phyloP scores from a whole-genome alignment of 2,113 vertebrate species.

The Thamnaconus septentrionalis region DNA sequence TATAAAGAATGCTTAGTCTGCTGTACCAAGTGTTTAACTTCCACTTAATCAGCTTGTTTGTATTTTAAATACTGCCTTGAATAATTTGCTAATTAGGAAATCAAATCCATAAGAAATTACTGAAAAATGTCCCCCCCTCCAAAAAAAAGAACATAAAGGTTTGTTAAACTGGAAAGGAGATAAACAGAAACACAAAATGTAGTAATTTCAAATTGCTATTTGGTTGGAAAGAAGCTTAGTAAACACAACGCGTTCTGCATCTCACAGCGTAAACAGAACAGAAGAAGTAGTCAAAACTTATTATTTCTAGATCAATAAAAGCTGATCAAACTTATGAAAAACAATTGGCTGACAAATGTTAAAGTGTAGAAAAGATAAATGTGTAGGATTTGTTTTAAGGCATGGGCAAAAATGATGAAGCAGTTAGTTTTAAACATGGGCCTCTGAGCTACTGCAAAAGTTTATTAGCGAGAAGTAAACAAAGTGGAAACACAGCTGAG shows the following conservation, averaged over 20 bases:
- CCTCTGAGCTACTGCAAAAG: too few relatives aligned
- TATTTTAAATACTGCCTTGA: neutral
- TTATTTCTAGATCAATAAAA: neutral
- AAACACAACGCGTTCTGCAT: neutral
- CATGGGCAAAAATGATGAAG: too few relatives aligned
- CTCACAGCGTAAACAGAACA: neutral
- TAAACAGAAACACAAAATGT: neutral
- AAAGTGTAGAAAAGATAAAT: too few relatives aligned
- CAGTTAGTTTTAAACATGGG: too few relatives aligned
- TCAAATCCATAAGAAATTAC: neutral
- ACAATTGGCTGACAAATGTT: too few relatives aligned
- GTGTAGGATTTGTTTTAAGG: neutral
- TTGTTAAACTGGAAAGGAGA: neutral
- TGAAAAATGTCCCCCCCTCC: too few relatives aligned
- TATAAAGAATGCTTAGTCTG: conserved; percentile 33
- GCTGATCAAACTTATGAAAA: neutral
- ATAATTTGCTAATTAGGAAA: neutral
- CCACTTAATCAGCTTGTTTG: conserved; percentile 3
- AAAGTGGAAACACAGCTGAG: too few relatives aligned
- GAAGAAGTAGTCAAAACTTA: neutral
- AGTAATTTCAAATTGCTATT: neutral
- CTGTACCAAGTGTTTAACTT: conserved; percentile 4
- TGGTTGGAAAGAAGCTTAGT: neutral
- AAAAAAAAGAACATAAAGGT: neutral
- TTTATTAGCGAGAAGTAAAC: neutral